Evolutionary conservation across 2,113 vertebrate genomes (phyloP).

Genomic region (Rhabdomys dilectus): DNA sequence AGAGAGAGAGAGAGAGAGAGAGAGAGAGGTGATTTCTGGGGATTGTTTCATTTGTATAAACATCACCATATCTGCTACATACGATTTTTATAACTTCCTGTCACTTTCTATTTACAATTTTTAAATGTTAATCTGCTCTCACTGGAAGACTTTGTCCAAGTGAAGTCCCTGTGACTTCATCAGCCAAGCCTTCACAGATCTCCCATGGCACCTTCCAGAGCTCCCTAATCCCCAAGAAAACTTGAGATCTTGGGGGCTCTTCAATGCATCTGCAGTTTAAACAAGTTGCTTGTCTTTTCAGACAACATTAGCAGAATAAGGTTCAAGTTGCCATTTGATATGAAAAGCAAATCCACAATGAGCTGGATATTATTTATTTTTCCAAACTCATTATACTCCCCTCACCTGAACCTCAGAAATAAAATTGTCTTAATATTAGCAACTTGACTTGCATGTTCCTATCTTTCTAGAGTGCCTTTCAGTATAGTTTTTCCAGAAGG

Average conservation of each 20-base stretch:
- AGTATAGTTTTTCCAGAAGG: neutral
- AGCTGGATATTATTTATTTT: neutral
- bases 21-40: neutral
- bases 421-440: neutral
- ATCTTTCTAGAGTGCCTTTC: slow-evolving; percentile 56
- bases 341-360: neutral
- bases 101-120: neutral
- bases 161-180: neutral
- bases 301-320: neutral
- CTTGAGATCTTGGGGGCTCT: neutral
- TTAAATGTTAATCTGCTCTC: neutral
- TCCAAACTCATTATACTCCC: neutral
- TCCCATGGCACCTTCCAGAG: too few relatives aligned
- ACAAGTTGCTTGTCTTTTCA: neutral
- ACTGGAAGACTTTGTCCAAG: neutral
- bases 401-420: neutral
- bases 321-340: neutral
- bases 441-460: neutral
- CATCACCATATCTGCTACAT: neutral
- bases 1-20: too few relatives aligned
- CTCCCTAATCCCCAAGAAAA: neutral
- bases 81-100: slow-evolving; percentile 12
- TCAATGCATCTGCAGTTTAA: neutral
- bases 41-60: neutral
- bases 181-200: neutral